Percentiles rank a stretch among this genome's conserved stretches.
phyloP scores from a whole-genome alignment of 2,113 vertebrate species.

The Callionymus lyra region DNA sequence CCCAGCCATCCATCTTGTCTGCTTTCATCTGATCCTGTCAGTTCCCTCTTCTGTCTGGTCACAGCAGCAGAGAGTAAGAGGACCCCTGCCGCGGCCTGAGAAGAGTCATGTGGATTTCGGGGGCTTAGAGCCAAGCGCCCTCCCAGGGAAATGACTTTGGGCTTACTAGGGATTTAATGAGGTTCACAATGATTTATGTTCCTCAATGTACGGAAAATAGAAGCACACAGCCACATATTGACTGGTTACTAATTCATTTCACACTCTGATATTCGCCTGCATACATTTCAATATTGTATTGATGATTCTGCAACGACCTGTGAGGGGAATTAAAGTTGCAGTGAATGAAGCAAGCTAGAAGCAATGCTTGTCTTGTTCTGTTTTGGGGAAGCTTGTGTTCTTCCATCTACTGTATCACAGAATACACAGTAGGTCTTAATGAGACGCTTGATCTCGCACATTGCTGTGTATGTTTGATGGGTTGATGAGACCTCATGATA shows the following conservation, averaged over 20 bases:
- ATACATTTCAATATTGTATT: slow-evolving; percentile 40
- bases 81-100: slow-evolving; percentile 22
- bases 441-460: no score
- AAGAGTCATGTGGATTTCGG: slow-evolving; percentile 27
- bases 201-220: slow-evolving; percentile 40
- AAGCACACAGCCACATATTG: slow-evolving; percentile 38
- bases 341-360: no score
- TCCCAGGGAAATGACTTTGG: slow-evolving; percentile 36
- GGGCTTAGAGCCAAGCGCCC: slow-evolving; percentile 27
- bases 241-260: slow-evolving; percentile 48
- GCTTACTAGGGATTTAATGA: slow-evolving; percentile 44
- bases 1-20: no score
- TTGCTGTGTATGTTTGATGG: no score
- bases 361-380: no score
- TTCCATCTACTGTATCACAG: no score
- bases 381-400: no score
- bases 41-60: slow-evolving; percentile 12
- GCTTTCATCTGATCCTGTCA: no score
- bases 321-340: no score
- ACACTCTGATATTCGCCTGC: slow-evolving; percentile 37
- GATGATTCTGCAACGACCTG: slow-evolving; percentile 16
- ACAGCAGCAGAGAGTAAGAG: slow-evolving; percentile 10
- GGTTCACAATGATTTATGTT: slow-evolving; percentile 51
- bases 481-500: no score
- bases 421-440: no score